Evolutionary conservation across 1,140 invertebrate genomes (phyloP).

Genomic region (Hycleus phaleratus): DNA sequence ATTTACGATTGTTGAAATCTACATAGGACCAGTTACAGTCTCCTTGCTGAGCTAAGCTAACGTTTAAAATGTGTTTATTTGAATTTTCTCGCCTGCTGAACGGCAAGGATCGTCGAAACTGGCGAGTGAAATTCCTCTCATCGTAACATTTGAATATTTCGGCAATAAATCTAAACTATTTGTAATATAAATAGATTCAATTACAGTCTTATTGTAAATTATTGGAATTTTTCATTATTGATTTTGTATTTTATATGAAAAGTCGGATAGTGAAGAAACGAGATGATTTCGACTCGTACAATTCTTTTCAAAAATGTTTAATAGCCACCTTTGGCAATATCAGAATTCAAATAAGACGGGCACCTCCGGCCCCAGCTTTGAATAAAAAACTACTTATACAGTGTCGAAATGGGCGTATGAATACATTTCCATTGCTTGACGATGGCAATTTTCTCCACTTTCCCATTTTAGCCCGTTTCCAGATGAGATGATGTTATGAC

Average conservation of each 20-base stretch:
- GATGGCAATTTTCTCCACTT: constrained; percentile 15
- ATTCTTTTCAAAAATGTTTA: neutral
- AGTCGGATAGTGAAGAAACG: too few species aligned
- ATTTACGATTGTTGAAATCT: constrained; percentile 23
- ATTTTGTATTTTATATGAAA: too few species aligned
- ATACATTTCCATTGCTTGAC: constrained; percentile 11
- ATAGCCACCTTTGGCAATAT: constrained; percentile 7
- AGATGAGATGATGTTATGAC: constrained; percentile 11
- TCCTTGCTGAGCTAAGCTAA: constrained; percentile 24
- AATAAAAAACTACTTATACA: constrained; percentile 18
- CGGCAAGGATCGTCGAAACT: neutral
- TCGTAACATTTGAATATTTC: too few species aligned
- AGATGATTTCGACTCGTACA: too few species aligned
- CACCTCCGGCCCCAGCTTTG: constrained; percentile 6
- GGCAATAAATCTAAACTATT: too few species aligned
- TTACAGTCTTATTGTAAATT: too few species aligned
- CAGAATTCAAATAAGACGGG: constrained; percentile 9
- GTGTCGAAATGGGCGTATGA: constrained; percentile 8
- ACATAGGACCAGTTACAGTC: constrained; percentile 21
- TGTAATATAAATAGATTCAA: too few species aligned
- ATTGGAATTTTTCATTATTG: too few species aligned
- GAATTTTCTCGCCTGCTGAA: constrained; percentile 25
- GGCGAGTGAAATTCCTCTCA: neutral
- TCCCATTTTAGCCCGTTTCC: constrained; percentile 3
- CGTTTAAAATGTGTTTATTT: constrained; percentile 33